Evolutionary conservation across 2,888 invertebrate genomes (phyloP).

Genomic region (Eristalis arbustorum): DNA sequence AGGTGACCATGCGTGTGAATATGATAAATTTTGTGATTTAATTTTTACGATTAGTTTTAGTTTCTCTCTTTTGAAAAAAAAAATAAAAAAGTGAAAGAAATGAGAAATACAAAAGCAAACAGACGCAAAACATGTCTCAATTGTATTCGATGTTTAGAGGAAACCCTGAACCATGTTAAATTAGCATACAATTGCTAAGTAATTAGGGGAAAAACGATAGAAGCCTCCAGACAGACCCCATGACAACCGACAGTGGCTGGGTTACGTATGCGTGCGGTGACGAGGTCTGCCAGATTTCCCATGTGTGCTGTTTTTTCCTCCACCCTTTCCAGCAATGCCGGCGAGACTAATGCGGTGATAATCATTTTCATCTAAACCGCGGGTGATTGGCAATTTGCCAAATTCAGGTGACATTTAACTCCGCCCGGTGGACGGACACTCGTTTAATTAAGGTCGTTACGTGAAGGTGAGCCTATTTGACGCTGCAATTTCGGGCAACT

Average conservation of each 20-base stretch:
- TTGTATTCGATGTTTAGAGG: slow-evolving; percentile 2
- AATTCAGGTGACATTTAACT: not conserved
- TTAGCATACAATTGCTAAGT: slow-evolving; percentile 64
- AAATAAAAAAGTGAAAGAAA: slow-evolving; percentile 14
- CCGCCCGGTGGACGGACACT: not conserved
- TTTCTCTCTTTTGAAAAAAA: slow-evolving; percentile 43
- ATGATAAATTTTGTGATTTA: slow-evolving; percentile 56
- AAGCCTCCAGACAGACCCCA: slow-evolving; percentile 28
- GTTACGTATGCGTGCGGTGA: slow-evolving; percentile 16
- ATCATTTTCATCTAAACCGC: slow-evolving; percentile 18
- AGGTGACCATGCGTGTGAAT: not conserved
- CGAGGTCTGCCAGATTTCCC: slow-evolving; percentile 46
- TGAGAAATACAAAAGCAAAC: slow-evolving; percentile 9
- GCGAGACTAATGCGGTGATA: slow-evolving; percentile 49
- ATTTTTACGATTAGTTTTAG: slow-evolving; percentile 56
- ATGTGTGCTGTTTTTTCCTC: slow-evolving; percentile 38
- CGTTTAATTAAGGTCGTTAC: not conserved
- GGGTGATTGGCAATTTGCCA: slow-evolving; percentile 22
- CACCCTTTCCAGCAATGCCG: slow-evolving; percentile 11
- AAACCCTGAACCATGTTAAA: slow-evolving; percentile 35
- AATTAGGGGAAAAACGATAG: slow-evolving; percentile 29
- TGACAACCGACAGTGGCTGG: slow-evolving; percentile 30
- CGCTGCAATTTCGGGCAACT: not conserved
- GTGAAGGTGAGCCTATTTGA: not conserved
- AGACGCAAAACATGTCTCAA: not conserved